A percentile compares a stretch with the other conserved stretches of the same genome.
Evolutionary conservation across 92 coral and sea anemone species (phyloP).

Genomic region (Hydrozoanthus gracilis): DNA sequence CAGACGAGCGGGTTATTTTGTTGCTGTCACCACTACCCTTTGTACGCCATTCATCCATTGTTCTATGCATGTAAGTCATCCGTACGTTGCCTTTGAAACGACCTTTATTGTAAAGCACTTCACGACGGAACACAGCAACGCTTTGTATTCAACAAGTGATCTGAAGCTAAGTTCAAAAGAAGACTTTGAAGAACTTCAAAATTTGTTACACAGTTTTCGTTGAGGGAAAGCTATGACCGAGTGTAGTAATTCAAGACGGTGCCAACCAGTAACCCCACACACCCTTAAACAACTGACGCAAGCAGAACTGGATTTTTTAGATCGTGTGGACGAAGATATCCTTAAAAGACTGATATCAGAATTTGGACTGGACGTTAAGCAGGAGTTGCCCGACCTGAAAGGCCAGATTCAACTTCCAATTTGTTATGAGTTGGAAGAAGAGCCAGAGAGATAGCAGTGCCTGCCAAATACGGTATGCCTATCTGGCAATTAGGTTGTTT

Average conservation of each 20-base stretch:
- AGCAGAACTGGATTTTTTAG: conserved; percentile 44
- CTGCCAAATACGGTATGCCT: conserved; percentile 10
- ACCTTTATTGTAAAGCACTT: neutral
- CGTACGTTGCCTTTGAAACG: neutral
- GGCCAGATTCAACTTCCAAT: conserved; percentile 59
- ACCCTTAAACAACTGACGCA: conserved; percentile 25
- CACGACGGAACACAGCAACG: neutral
- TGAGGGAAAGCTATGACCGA: conserved; percentile 17
- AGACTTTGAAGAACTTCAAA: neutral
- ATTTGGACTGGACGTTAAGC: conserved; percentile 68
- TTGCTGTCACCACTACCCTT: conserved; percentile 40
- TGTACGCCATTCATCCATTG: conserved; percentile 38
- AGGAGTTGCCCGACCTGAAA: conserved; percentile 69
- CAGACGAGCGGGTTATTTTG: conserved; percentile 41
- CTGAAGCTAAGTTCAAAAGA: neutral
- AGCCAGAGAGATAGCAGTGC: conserved; percentile 58
- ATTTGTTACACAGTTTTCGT: neutral
- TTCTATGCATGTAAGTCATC: neutral
- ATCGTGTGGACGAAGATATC: conserved; percentile 64
- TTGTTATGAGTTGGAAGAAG: conserved; percentile 52
- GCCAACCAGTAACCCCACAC: conserved; percentile 22
- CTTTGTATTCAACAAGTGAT: too few species aligned
- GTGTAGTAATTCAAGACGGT: conserved; percentile 42
- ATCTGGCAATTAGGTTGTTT: neutral
- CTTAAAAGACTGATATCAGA: conserved; percentile 59